These are phyloP conservation scores for Orbicella faveolata DNA, from an alignment of 64 coral and sea anemone genomes.

Conservation along the genomic window DNA sequence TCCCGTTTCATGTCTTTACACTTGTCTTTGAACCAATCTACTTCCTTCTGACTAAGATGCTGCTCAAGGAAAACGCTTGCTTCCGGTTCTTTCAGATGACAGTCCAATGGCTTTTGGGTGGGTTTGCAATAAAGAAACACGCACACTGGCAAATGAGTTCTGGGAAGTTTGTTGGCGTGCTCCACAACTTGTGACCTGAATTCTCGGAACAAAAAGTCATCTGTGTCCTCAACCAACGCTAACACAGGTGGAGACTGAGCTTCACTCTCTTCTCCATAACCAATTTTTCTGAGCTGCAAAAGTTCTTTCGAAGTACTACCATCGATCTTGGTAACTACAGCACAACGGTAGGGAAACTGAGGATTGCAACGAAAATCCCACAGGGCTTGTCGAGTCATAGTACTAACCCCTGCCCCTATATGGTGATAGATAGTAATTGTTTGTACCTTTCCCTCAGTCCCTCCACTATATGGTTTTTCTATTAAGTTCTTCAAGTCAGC, in stretches of 20 bases:
- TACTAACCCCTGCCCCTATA: conserved; percentile 53
- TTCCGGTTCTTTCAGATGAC: background rate
- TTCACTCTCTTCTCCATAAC: conserved; percentile 30
- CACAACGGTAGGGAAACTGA: conserved; percentile 31
- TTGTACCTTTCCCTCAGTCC: conserved; percentile 19
- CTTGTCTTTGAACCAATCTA: conserved; percentile 59
- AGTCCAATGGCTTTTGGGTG: conserved; percentile 17
- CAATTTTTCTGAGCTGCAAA: conserved; percentile 43
- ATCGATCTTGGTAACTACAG: conserved; percentile 37
- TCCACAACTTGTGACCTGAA: conserved; percentile 43
- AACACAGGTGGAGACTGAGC: background rate
- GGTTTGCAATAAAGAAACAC: conserved; percentile 58
- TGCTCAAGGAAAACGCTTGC: conserved; percentile 38
- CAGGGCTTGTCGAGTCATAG: conserved; percentile 32
- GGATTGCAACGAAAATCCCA: conserved; percentile 38
- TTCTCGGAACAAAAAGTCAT: conserved; percentile 56
- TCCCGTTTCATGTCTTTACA: conserved; percentile 32
- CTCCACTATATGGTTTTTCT: background rate
- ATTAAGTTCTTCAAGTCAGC: background rate
- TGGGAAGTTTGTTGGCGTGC: background rate
- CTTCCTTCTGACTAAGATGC: conserved; percentile 12
- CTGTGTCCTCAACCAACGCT: conserved; percentile 45
- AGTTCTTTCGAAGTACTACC: conserved; percentile 35
- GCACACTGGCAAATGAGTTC: conserved; percentile 4
- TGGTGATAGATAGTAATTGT: conserved; percentile 52